Evolutionary conservation across 2,888 invertebrate genomes (phyloP).

Genomic region (Mesorhabditis belari): DNA sequence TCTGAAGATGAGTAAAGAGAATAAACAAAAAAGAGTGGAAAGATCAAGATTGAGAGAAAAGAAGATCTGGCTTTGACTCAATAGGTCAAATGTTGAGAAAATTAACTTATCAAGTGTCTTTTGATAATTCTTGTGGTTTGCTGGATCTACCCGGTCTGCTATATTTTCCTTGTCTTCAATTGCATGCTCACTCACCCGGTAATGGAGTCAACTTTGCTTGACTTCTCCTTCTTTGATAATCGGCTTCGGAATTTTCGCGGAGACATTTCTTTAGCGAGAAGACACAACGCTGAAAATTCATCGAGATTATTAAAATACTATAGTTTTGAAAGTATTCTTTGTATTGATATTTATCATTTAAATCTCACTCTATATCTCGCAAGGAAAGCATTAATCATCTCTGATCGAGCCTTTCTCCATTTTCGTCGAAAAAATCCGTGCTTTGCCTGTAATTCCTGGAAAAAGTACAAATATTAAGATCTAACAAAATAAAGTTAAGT

Average conservation of each 20-base stretch:
- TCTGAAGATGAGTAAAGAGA: too few species aligned
- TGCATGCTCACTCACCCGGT: constrained; percentile 24
- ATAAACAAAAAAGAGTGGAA: too few species aligned
- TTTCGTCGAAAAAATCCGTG: constrained; percentile 20
- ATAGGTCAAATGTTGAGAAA: too few species aligned
- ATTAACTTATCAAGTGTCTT: too few species aligned
- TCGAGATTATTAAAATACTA: neutral
- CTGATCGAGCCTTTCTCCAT: constrained; percentile 19
- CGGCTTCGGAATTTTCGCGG: constrained; percentile 13
- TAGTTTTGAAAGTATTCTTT: neutral
- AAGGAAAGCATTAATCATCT: constrained; percentile 10
- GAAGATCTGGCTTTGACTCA: too few species aligned
- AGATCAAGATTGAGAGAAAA: too few species aligned
- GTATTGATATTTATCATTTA: neutral
- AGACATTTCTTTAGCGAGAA: neutral
- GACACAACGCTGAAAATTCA: neutral
- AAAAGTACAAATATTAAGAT: too few species aligned
- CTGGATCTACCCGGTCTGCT: too few species aligned
- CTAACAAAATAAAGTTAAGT: too few species aligned
- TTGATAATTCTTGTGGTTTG: too few species aligned
- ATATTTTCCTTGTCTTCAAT: too few species aligned
- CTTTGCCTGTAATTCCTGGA: constrained; percentile 26
- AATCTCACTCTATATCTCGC: constrained; percentile 9
- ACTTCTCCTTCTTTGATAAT: constrained; percentile 21
- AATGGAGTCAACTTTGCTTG: constrained; percentile 30